Base-by-base conservation (phyloP, 2,797 vertebrate genomes). In the Falco naumanni region DNA sequence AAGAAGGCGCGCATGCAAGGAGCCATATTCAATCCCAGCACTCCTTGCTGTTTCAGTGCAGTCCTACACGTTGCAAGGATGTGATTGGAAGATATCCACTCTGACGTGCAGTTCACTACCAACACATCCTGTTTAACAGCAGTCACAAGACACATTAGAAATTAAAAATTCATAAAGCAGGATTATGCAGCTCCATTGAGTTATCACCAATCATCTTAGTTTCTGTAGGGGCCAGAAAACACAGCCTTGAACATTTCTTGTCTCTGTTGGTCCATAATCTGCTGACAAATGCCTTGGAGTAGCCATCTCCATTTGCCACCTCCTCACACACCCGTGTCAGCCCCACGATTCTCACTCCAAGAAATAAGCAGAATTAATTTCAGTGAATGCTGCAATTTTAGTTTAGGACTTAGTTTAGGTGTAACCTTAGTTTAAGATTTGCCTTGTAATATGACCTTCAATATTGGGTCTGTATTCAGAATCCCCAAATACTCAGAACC, bases 1-100 rank as follows among this genome's bases (percentile, higher is more conserved):
- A 99, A 97, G 97, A 99, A 99, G 1, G 99, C 99, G 71, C 99
- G 98, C 99, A 99, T 99, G 97, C 99, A 99, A 3, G 99, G 99
- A 11, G 99, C 99, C 98, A 98, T 98, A 97, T 99, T 99, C 79
- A 99, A 96, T 65, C 99, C 99, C 37, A 99, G 96, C 41, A 99
- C 98, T 6, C 99, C 99, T 96, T 99, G 99, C 43, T 99, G 99
- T 92, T 99, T 99, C 97, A 99, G 97, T 4, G 99, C 99, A 0
- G 98, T 99, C 95, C 99, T 98, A 87, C 99, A 99, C 0, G 99
- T 99, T 26, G 99, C 99, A 86, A 99, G 97, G 77, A 99, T 97
- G 0, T 99, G 99, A 97, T 99, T 99, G 92, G 98, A 98, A 33
- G 98, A 95, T 91, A 99, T 98, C 98, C 99, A 99, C 56, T 99